Evolutionary conservation across 2,888 invertebrate genomes (phyloP), one percentile per base, ranked within the genome.

Genomic region (Eupithecia vulgata): DNA sequence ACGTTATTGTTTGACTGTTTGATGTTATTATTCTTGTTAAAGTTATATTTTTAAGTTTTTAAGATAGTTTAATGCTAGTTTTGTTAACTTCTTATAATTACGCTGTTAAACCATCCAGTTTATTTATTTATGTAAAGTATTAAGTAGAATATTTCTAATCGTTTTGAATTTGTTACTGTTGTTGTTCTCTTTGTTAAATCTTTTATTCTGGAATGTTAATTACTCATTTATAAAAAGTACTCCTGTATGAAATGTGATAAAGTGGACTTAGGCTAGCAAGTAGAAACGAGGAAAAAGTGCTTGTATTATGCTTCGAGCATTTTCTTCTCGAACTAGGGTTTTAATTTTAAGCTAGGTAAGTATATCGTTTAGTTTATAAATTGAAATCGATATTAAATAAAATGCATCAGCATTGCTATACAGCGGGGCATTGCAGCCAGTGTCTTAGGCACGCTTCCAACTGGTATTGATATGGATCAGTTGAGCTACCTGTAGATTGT

Each of bases 211-310:
- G 77, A 80, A 68, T 80, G 80, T 77, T 79, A 76, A 74, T 67
- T n/a, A 70, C 64, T 75, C 59, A 74, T 74, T 42, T 72, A 66
- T 57, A 74, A 78, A 78, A 70, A 73, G 79, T 79, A 79, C 79
- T 79, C 76, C 76, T 73, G 75, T 64, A 72, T 79, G 67, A 75
- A 67, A 72, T 77, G 75, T 76, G 76, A 76, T 73, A 71, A 68
- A 70, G 72, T 75, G 65, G 68, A 70, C 61, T 68, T 61, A 68
- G 52, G 70, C 6, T 72, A 68, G 70, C 37, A 45, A 61, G 10
- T 48, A 64, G 15, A 35, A 3, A 30, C 66, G 40, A 13, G 66
- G 30, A 62, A 30, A 72, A n/a, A 64, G 5, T 10, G 13, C 34
- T 61, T 34, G 34, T 17, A n/a, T 21, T 35, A 10, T n/a, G 12